These are phyloP conservation scores for Rhodeus uyekii DNA, from an alignment of 2,797 vertebrate species.

Conservation along the genomic window DNA sequence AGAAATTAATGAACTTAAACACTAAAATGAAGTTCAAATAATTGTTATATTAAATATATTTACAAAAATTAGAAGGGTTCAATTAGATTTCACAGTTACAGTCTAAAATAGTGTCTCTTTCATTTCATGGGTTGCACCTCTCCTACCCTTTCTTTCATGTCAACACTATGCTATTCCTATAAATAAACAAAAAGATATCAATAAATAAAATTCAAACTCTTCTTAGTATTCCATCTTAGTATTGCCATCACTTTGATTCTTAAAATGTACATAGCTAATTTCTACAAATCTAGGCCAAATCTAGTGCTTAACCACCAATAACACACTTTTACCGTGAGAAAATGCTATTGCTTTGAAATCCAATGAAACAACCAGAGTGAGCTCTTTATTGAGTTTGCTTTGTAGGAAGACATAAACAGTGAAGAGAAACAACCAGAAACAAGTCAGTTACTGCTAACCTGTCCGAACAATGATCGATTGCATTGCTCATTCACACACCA, in stretches of 20 bases:
- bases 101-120: no score
- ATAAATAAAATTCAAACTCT: no score
- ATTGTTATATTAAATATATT: neutral
- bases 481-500: neutral
- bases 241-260: no score
- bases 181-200: no score
- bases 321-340: constrained; percentile 12
- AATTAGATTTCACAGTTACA: no score
- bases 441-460: neutral
- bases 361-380: constrained; percentile 6
- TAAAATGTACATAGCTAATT: neutral
- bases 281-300: neutral
- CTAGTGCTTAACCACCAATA: neutral
- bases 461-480: neutral
- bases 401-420: neutral
- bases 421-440: neutral
- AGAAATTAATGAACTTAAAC: neutral
- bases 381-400: neutral
- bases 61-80: no score
- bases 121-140: no score
- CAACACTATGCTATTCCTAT: no score
- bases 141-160: no score
- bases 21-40: neutral
- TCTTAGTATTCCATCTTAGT: no score
- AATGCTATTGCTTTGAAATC: neutral